phyloP scores from a whole-genome alignment of 2,113 vertebrate species.

The Poicephalus gulielmi region DNA sequence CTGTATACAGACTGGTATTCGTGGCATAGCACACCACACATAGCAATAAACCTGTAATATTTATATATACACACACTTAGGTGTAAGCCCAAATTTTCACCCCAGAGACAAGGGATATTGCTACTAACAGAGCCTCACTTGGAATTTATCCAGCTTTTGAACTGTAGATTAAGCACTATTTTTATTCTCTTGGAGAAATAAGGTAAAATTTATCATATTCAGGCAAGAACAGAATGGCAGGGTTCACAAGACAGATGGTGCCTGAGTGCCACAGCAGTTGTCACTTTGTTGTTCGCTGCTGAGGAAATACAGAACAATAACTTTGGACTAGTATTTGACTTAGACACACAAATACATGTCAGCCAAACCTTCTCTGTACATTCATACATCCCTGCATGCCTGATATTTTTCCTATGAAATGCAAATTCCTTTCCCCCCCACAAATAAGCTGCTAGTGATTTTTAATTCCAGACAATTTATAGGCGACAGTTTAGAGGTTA shows the following conservation, averaged over 20 bases:
- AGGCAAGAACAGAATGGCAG: conserved; percentile 40
- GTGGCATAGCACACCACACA: background rate
- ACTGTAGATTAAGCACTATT: conserved; percentile 26
- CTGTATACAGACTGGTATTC: background rate
- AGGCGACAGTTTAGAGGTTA: background rate
- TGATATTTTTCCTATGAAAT: background rate
- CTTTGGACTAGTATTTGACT: conserved; percentile 41
- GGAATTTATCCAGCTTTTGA: conserved; percentile 40
- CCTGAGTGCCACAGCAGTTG: conserved; percentile 39
- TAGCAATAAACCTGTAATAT: conserved; percentile 45
- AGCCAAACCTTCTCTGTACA: background rate
- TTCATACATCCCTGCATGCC: background rate
- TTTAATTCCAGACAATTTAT: background rate
- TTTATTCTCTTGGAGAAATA: conserved; percentile 33
- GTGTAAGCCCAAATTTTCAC: conserved; percentile 57
- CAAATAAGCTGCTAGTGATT: background rate
- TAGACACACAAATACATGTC: background rate
- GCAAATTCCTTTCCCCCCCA: background rate
- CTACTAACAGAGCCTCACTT: conserved; percentile 37
- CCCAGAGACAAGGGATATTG: conserved; percentile 36
- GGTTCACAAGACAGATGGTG: conserved; percentile 63
- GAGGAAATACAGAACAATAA: conserved; percentile 45
- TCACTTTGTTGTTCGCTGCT: conserved; percentile 36
- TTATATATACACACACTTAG: conserved; percentile 37
- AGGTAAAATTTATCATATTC: conserved; percentile 17